phyloP scores from a whole-genome alignment of 2,113 vertebrate species.

The Neolamprologus hecqui region DNA sequence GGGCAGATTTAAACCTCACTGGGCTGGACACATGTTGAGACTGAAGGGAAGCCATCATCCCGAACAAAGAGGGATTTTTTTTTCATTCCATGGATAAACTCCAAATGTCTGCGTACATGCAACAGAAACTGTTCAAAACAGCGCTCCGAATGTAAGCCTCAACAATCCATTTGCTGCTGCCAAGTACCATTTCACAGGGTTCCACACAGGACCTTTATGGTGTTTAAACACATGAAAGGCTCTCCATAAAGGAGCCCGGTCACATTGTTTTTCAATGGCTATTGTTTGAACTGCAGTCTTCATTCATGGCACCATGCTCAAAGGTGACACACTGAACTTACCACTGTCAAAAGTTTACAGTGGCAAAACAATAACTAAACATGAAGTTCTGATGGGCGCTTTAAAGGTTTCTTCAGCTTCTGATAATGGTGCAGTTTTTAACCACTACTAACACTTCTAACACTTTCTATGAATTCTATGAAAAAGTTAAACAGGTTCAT shows the following conservation, averaged over 20 bases:
- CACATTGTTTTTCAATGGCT: background rate
- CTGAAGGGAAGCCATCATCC: conserved; percentile 45
- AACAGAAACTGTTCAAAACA: background rate
- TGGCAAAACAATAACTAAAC: background rate
- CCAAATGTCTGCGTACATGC: conserved; percentile 27
- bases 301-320: background rate
- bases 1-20: conserved; percentile 62
- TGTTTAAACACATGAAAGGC: background rate
- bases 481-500: background rate
- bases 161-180: background rate
- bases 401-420: background rate
- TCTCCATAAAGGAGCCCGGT: background rate
- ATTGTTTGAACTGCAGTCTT: background rate
- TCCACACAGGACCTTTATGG: background rate
- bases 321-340: background rate
- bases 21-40: conserved; percentile 64
- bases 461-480: background rate
- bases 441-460: background rate
- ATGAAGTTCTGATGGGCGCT: background rate
- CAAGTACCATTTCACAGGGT: background rate
- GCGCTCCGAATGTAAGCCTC: background rate
- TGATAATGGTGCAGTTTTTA: background rate
- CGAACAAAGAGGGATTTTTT: conserved; percentile 59
- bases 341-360: background rate
- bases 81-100: conserved; percentile 26